phyloP scores from a whole-genome alignment of 2,888 invertebrate species.

The Amphipoea oculea region DNA sequence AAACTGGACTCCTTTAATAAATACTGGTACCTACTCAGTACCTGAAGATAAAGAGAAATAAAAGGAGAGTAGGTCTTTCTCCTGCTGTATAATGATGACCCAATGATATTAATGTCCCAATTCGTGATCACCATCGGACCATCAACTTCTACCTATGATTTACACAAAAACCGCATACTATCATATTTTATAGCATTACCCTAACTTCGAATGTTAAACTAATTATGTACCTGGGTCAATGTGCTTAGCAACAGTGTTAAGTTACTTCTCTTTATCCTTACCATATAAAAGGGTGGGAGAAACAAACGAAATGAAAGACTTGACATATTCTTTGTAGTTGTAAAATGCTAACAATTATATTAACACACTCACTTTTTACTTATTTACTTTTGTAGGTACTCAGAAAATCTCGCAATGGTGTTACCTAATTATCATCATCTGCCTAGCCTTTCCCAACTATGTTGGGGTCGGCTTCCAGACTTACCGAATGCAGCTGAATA shows the following conservation, averaged over 20 bases:
- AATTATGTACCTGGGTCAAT: slow-evolving; percentile 4
- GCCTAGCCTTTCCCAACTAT: too few relatives aligned
- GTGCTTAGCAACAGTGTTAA: slow-evolving; percentile 21
- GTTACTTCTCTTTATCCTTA: slow-evolving; percentile 13
- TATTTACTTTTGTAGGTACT: too few relatives aligned
- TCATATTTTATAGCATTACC: neutral
- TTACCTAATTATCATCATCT: slow-evolving; percentile 20
- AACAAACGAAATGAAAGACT: slow-evolving; percentile 42
- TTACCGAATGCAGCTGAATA: too few relatives aligned
- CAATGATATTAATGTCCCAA: neutral
- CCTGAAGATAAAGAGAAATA: neutral
- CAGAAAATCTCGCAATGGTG: slow-evolving; percentile 14
- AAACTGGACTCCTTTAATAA: neutral
- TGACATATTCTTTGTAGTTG: slow-evolving; percentile 54
- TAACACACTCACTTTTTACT: too few relatives aligned
- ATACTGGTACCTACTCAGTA: neutral
- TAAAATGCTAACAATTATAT: slow-evolving; percentile 53
- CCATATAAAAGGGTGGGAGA: slow-evolving; percentile 15
- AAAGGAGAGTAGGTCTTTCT: neutral
- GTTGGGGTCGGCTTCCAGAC: too few relatives aligned
- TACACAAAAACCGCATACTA: neutral
- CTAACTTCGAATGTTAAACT: slow-evolving; percentile 7
- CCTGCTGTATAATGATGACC: neutral
- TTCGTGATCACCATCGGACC: neutral
- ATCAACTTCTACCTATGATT: neutral